Percentiles rank a stretch among this genome's conserved stretches.
Evolutionary conservation across 2,888 invertebrate genomes (phyloP).

Genomic region (Rhagonycha lutea): DNA sequence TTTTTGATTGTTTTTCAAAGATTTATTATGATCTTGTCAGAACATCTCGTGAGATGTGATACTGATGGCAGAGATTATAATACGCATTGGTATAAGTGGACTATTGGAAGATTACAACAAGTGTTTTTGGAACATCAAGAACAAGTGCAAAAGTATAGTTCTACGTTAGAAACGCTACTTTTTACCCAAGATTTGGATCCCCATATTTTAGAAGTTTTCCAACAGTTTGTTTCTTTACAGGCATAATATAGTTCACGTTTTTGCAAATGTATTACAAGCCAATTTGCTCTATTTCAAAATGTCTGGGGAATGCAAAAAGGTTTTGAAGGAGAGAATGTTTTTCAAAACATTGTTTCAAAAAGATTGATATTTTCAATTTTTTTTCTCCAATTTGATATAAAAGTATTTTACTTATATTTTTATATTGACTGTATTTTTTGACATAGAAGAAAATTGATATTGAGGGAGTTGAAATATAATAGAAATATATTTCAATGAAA

Average conservation of each 20-base stretch:
- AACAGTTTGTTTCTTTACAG: constrained; percentile 92
- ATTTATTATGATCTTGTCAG: constrained; percentile 96
- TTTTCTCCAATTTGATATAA: too few relatives aligned
- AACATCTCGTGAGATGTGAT: constrained; percentile 92
- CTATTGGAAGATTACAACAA: constrained; percentile 91
- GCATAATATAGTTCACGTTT: constrained; percentile 57
- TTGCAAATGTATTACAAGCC: neutral
- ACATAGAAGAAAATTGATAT: too few relatives aligned
- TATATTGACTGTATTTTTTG: too few relatives aligned
- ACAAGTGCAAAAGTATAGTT: constrained; percentile 95
- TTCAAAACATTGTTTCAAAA: too few relatives aligned
- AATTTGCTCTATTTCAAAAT: neutral
- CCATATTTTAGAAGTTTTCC: constrained; percentile 95
- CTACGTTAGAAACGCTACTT: constrained; percentile 90
- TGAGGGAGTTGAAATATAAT: too few relatives aligned
- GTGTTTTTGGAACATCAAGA: constrained; percentile 96
- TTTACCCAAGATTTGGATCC: constrained; percentile 96
- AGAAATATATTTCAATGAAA: too few relatives aligned
- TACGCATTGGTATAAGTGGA: constrained; percentile 96
- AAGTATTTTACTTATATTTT: too few relatives aligned
- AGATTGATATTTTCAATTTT: too few relatives aligned
- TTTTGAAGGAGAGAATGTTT: too few relatives aligned
- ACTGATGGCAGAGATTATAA: constrained; percentile 91
- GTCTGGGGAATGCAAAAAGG: too few relatives aligned
- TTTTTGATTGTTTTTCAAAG: constrained; percentile 97